phyloP scores from a whole-genome alignment of 2,113 vertebrate genomes.

The Maccullochella peelii region DNA sequence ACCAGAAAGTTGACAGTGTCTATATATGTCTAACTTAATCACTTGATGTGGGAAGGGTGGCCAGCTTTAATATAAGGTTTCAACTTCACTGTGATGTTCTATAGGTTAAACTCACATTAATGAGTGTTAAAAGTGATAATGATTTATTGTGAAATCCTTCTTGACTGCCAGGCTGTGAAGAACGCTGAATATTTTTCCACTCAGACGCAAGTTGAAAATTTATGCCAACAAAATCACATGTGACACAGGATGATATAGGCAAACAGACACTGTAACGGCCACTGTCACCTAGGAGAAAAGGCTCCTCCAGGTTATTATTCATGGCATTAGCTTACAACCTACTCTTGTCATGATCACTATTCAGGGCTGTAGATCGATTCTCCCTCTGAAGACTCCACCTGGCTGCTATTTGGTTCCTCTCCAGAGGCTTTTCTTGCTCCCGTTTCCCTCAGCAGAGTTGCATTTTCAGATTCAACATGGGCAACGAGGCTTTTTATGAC shows the following conservation, averaged over 20 bases:
- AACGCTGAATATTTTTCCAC: constrained; percentile 15
- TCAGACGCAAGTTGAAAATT: not conserved
- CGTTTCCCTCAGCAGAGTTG: not conserved
- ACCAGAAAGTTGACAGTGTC: not conserved
- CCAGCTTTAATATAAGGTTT: not conserved
- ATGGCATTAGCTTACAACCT: not conserved
- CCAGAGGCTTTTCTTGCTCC: not conserved
- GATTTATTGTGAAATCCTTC: not conserved
- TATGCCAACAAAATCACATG: not conserved
- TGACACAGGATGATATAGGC: not conserved
- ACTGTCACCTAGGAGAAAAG: not conserved
- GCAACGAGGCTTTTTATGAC: not conserved
- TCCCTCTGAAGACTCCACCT: not conserved
- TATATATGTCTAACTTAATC: not conserved
- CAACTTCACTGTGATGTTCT: not conserved
- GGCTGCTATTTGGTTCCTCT: not conserved
- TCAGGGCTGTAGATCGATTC: not conserved
- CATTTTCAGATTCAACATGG: not conserved
- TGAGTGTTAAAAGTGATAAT: not conserved
- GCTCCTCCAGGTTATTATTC: not conserved
- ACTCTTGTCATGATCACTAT: not conserved
- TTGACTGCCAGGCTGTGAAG: not conserved
- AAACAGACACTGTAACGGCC: not conserved
- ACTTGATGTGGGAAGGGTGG: not conserved
- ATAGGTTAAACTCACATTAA: not conserved